A percentile compares a stretch with the other conserved stretches of the same genome.
These are phyloP conservation scores for Metopolophium dirhodum DNA, from an alignment of 1,140 invertebrate genomes.

Conservation along the genomic window DNA sequence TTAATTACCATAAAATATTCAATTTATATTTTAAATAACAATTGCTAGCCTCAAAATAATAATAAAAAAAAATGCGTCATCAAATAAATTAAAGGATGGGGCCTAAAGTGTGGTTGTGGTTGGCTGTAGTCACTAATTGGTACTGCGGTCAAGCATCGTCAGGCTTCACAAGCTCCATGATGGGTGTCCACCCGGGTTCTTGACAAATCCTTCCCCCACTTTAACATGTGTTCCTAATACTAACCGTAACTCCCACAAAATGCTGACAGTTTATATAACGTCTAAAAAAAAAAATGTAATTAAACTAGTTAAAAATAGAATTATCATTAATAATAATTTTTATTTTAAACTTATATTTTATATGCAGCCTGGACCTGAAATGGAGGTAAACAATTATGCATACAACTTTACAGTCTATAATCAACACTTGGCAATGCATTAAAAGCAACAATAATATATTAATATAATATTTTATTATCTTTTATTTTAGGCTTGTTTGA, in stretches of 20 bases:
- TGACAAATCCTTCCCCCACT: too few species aligned
- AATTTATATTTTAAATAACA: not conserved
- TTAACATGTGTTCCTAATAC: too few species aligned
- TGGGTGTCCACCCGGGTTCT: too few species aligned
- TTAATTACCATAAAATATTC: not conserved
- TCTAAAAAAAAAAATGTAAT: too few species aligned
- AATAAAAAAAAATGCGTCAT: not conserved
- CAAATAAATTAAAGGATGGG: not conserved
- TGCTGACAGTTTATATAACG: too few species aligned
- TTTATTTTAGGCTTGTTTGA: conserved; percentile 72
- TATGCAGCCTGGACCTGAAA: conserved; percentile 49
- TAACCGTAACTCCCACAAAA: too few species aligned
- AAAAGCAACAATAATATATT: not conserved
- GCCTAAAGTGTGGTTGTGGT: too few species aligned
- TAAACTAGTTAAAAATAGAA: not conserved
- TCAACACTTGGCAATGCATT: not conserved
- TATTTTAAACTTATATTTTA: not conserved
- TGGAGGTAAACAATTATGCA: conserved; percentile 39
- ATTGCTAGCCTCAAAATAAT: not conserved
- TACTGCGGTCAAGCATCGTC: too few species aligned
- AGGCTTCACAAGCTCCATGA: too few species aligned
- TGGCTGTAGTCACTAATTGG: too few species aligned
- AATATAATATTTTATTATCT: not conserved
- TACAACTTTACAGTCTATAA: not conserved
- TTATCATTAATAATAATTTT: not conserved